These are phyloP conservation scores for Aproaerema taeniolella DNA, from an alignment of 2,888 invertebrate genomes.

Conservation along the genomic window DNA sequence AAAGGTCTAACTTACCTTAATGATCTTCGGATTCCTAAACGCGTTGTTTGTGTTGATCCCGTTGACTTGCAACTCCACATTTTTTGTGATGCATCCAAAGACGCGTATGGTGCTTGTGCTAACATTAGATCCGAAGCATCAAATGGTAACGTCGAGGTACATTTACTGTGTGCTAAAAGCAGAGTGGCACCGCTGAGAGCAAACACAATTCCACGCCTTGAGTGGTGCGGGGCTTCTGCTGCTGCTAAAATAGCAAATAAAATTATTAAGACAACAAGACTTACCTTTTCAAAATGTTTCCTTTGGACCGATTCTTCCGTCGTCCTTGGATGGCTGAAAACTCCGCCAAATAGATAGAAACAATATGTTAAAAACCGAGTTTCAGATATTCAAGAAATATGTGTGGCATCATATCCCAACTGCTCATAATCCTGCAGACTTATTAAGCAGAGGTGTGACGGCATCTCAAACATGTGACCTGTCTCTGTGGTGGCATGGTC, in stretches of 20 bases:
- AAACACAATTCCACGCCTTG: slow-evolving; percentile 23
- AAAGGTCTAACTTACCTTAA: slow-evolving; percentile 15
- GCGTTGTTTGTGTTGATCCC: slow-evolving; percentile 11
- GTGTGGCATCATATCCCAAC: slow-evolving; percentile 26
- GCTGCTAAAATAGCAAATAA: slow-evolving; percentile 21
- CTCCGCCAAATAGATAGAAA: slow-evolving; percentile 17
- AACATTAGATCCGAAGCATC: slow-evolving; percentile 18
- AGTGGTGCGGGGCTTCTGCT: slow-evolving; percentile 26
- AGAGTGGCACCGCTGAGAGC: neutral
- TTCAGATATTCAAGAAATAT: slow-evolving; percentile 22
- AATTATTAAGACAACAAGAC: slow-evolving; percentile 5
- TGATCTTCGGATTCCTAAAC: slow-evolving; percentile 21
- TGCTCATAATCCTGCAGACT: slow-evolving; percentile 24
- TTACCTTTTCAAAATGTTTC: neutral
- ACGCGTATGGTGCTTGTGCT: slow-evolving; percentile 23
- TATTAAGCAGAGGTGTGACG: slow-evolving; percentile 23
- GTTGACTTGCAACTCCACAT: slow-evolving; percentile 21
- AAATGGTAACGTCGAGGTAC: slow-evolving; percentile 14
- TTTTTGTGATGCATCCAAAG: slow-evolving; percentile 27
- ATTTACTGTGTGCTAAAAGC: slow-evolving; percentile 20
- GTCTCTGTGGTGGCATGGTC: slow-evolving; percentile 25
- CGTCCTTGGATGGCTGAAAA: slow-evolving; percentile 24
- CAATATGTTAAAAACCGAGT: slow-evolving; percentile 25
- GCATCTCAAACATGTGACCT: slow-evolving; percentile 15
- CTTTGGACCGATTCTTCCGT: slow-evolving; percentile 28